Conservation (phyloP, 2,888 invertebrate genomes). For the Mesodorylaimus sp. region DNA sequence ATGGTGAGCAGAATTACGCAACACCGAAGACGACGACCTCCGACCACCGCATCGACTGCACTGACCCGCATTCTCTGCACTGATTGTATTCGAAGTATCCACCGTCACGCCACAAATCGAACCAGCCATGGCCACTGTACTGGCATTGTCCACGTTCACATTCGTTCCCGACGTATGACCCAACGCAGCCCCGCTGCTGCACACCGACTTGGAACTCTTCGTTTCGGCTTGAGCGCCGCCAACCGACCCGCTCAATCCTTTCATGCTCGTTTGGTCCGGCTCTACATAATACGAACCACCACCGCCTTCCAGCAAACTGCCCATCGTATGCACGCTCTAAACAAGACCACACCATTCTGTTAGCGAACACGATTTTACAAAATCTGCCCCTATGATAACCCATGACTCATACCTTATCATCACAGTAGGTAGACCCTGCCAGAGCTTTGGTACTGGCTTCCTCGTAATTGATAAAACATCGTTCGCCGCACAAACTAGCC, state of each 20-base stretch:
- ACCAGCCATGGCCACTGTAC: constrained; percentile 19
- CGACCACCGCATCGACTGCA: too few species aligned
- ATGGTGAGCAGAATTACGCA: too few species aligned
- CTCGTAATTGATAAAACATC: constrained; percentile 25
- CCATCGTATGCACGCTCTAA: constrained; percentile 24
- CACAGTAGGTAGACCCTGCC: constrained; percentile 46
- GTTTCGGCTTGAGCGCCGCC: neutral
- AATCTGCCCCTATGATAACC: neutral
- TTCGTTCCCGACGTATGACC: neutral
- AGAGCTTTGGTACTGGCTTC: constrained; percentile 52
- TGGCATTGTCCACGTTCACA: neutral
- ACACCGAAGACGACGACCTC: too few species aligned
- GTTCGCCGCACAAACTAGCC: constrained; percentile 10
- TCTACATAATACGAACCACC: constrained; percentile 20
- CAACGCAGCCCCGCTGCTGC: neutral
- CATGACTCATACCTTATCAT: constrained; percentile 20
- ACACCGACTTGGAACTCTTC: neutral
- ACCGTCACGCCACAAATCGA: constrained; percentile 9
- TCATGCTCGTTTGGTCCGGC: constrained; percentile 8
- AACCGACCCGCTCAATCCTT: neutral
- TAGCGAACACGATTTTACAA: neutral
- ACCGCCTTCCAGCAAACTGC: constrained; percentile 16
- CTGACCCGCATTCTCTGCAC: neutral
- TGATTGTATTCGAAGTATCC: neutral
- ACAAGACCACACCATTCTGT: constrained; percentile 4